Base-by-base conservation (phyloP, 1,140 invertebrate species). In the Drosophila rufa region DNA sequence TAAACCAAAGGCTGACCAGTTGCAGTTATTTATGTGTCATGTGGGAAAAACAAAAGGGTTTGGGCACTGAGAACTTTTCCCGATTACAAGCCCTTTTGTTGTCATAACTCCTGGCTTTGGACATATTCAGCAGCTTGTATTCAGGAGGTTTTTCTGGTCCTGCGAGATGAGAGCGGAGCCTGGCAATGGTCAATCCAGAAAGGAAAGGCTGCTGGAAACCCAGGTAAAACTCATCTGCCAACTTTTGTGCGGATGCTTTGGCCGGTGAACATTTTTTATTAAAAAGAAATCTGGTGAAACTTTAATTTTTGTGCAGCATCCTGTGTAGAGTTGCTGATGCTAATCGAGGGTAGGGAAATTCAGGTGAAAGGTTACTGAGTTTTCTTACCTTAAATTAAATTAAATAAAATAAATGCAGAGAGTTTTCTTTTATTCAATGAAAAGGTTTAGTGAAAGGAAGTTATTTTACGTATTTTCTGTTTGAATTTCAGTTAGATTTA, bases 1-100 rank as follows among this genome's bases (percentile, higher is more conserved):
- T 42, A 42, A 57, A 22, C 15, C 48, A 19, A 22, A 70, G 40
- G 65, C 64, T 73, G 62, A 77, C 46, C 55, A 78, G 64, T 60
- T 58, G 64, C 43, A 61, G 74, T 76, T 77, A 77, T 77, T 76
- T 76, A 77, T 77, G 75, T 69, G 73, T 67, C 75, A 77, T 77
- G 60, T 77, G 75, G 75, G 75, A 77, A 77, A 76, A 77, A 59
- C 53, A 77, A 77, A 77, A 68, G 75, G 74, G 47, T 68, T 75
- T 36, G 33, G 22, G 25, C 68, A 71, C 36, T 71, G 69, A 59
- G 66, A 71, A 73, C 50, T 65, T 75, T 75, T 38, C 42, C 73
- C 50, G 58, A 27, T 75, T 60, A 17, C 71, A 74, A 62, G 48
- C 40, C 73, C 73, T n/a, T 75, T 75, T 56, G 36, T 45, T 75